phyloP scores from a whole-genome alignment of 2,888 invertebrate species.

The Cosmorhoe ocellata region DNA sequence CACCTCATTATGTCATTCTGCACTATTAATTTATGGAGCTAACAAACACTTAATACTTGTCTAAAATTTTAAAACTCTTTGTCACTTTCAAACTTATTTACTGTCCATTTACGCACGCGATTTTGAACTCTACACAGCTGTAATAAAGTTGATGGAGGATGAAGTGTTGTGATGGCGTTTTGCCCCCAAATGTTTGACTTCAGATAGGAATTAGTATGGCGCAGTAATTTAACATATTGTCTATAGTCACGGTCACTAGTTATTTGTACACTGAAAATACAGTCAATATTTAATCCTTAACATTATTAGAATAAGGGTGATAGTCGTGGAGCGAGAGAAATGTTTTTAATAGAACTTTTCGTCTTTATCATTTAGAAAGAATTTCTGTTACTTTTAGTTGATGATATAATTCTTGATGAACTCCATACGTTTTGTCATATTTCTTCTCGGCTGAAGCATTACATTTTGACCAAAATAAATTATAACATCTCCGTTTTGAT shows the following conservation, averaged over 20 bases:
- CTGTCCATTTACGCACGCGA: background rate
- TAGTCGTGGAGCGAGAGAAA: conserved; percentile 1
- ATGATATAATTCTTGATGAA: conserved; percentile 19
- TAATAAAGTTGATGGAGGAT: background rate
- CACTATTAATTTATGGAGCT: conserved; percentile 62
- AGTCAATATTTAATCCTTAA: conserved; percentile 19
- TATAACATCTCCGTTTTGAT: background rate
- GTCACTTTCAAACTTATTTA: conserved; percentile 38
- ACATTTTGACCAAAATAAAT: conserved; percentile 9
- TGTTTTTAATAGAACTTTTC: conserved; percentile 18
- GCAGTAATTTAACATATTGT: conserved; percentile 53
- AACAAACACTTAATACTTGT: conserved; percentile 64
- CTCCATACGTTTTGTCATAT: conserved; percentile 12
- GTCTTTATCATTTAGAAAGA: conserved; percentile 10
- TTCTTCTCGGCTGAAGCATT: conserved; percentile 8
- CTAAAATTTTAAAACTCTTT: conserved; percentile 61
- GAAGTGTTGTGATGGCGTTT: conserved; percentile 27
- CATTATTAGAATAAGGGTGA: background rate
- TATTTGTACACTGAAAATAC: conserved; percentile 26
- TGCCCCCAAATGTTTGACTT: conserved; percentile 61
- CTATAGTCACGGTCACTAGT: conserved; percentile 43
- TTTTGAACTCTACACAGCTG: conserved; percentile 12
- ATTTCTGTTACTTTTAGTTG: conserved; percentile 29
- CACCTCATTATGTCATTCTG: conserved; percentile 71
- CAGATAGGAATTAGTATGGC: conserved; percentile 62